Conservation (phyloP, 2,113 vertebrate genomes). For the Gymnorhina tibicen region DNA sequence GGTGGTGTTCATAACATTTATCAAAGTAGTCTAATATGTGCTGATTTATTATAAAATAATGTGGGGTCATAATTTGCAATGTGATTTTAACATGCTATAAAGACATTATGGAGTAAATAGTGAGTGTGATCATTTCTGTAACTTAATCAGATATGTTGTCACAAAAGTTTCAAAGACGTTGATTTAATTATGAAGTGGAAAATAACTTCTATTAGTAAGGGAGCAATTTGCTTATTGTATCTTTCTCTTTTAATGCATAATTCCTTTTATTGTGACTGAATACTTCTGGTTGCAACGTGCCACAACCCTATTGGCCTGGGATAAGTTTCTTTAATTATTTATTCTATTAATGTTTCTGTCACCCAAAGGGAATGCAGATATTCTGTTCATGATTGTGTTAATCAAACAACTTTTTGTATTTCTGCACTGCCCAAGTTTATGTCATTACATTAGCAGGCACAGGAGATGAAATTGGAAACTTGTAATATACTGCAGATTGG, state of each 20-base stretch:
- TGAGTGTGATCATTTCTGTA: not conserved
- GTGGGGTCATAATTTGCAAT: not conserved
- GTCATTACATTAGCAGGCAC: constrained; percentile 42
- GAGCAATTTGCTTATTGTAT: not conserved
- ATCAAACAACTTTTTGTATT: constrained; percentile 18
- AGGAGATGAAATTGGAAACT: constrained; percentile 40
- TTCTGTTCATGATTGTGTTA: not conserved
- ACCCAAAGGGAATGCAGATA: not conserved
- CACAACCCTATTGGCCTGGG: not conserved
- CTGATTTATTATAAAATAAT: not conserved
- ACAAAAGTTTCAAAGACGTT: constrained; percentile 1
- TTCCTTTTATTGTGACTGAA: not conserved
- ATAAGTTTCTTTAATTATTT: constrained; percentile 21
- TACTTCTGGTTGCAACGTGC: not conserved
- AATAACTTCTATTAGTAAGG: not conserved
- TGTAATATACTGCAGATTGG: constrained; percentile 42
- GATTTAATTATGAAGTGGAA: constrained; percentile 32
- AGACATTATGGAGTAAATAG: constrained; percentile 19
- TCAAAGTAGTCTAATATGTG: not conserved
- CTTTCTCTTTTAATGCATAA: not conserved
- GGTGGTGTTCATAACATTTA: not conserved
- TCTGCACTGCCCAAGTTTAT: constrained; percentile 11
- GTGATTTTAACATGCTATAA: constrained; percentile 17
- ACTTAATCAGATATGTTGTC: constrained; percentile 12
- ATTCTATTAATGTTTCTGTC: not conserved